phyloP scores from a whole-genome alignment of 1,140 invertebrate species.

The Zaprionus camerounensis region DNA sequence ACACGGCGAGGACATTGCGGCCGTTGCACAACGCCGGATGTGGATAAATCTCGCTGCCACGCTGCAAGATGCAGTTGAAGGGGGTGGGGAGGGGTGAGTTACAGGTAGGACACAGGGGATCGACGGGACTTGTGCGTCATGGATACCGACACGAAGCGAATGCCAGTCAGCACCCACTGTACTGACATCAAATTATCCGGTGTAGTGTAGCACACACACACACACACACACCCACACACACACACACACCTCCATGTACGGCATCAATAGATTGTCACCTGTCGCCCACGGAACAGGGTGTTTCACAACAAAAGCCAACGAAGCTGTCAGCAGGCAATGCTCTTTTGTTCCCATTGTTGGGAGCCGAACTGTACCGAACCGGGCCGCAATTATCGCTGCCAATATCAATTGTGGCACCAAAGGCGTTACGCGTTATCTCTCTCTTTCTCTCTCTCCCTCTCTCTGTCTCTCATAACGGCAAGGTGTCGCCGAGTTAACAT shows the following conservation, averaged over 20 bases:
- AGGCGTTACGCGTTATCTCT: not conserved
- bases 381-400: constrained; percentile 23
- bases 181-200: constrained; percentile 45
- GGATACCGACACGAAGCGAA: constrained; percentile 2
- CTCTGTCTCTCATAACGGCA: not conserved
- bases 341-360: constrained; percentile 17
- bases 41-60: not conserved
- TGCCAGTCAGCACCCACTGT: not conserved
- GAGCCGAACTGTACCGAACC: constrained; percentile 2
- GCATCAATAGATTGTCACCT: constrained; percentile 26
- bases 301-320: constrained; percentile 14
- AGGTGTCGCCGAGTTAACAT: not conserved
- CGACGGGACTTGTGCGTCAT: not conserved
- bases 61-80: not conserved
- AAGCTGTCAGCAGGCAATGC: constrained; percentile 18
- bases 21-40: constrained; percentile 2
- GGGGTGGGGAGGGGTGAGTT: not conserved
- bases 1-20: not conserved
- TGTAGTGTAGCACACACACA: constrained; percentile 21
- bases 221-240: not conserved
- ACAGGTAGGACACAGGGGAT: not conserved
- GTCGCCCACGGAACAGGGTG: not conserved
- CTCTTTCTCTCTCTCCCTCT: not conserved
- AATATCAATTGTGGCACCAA: constrained; percentile 8
- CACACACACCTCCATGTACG: not conserved